A percentile compares a stretch with the other conserved stretches of the same genome.
Evolutionary conservation across 2,888 invertebrate species (phyloP).

Genomic region (Endomychus coccineus): DNA sequence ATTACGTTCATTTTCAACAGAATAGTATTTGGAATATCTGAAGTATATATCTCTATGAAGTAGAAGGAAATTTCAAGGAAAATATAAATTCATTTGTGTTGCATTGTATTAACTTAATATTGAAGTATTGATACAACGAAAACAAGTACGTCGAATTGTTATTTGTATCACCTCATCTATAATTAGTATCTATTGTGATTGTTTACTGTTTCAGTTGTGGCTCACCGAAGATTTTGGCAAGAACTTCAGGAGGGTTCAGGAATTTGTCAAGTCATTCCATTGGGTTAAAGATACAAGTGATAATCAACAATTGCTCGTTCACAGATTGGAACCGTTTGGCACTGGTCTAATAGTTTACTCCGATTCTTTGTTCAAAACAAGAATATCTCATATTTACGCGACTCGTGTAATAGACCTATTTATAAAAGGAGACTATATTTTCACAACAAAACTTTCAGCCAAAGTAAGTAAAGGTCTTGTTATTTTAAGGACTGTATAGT

Average conservation of each 20-base stretch:
- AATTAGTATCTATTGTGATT: too few species aligned
- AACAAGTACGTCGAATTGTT: too few species aligned
- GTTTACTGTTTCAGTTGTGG: slow-evolving; percentile 56
- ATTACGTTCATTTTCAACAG: too few species aligned
- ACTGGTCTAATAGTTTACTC: slow-evolving; percentile 48
- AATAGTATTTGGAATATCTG: too few species aligned
- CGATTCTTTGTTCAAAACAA: slow-evolving; percentile 28
- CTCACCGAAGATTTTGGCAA: slow-evolving; percentile 68
- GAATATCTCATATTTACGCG: slow-evolving; percentile 30
- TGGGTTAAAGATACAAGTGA: slow-evolving; percentile 53
- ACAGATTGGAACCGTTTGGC: slow-evolving; percentile 58
- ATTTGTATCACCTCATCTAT: too few species aligned
- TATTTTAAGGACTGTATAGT: too few species aligned
- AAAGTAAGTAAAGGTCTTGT: slow-evolving; percentile 48
- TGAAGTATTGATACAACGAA: too few species aligned
- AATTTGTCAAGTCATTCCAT: slow-evolving; percentile 69
- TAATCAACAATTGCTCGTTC: slow-evolving; percentile 54
- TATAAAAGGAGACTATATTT: slow-evolving; percentile 76
- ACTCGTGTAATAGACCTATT: slow-evolving; percentile 73
- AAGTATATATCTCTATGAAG: too few species aligned
- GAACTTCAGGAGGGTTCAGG: slow-evolving; percentile 61
- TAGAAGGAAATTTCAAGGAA: too few species aligned
- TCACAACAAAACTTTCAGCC: slow-evolving; percentile 62
- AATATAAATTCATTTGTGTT: too few species aligned
- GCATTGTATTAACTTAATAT: too few species aligned